These are phyloP conservation scores for Teleiodes luculella DNA, from an alignment of 2,888 invertebrate species.

Conservation along the genomic window DNA sequence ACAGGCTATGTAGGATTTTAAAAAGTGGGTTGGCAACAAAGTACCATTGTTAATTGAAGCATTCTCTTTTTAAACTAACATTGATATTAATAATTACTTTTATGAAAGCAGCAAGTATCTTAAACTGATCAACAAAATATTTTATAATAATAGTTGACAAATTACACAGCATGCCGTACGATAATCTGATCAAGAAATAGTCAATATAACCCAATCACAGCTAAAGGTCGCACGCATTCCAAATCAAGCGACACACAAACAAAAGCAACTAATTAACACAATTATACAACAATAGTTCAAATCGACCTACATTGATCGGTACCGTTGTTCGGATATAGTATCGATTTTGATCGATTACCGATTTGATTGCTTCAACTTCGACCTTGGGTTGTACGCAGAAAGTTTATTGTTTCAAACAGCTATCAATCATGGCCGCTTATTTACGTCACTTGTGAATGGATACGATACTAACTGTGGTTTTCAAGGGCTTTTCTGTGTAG, in stretches of 20 bases:
- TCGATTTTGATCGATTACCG: conserved; percentile 10
- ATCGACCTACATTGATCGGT: background rate
- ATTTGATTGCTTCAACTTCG: conserved; percentile 6
- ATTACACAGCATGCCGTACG: background rate
- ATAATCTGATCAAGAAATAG: background rate
- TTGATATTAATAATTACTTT: no score
- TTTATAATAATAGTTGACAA: no score
- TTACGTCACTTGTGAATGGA: conserved; percentile 13
- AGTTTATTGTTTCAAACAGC: conserved; percentile 43
- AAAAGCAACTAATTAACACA: conserved; percentile 1
- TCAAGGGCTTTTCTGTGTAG: background rate
- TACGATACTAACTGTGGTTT: background rate
- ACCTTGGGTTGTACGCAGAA: conserved; percentile 28
- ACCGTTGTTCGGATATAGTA: conserved; percentile 8
- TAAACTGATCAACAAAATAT: no score
- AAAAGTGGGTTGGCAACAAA: no score
- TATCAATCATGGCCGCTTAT: conserved; percentile 39
- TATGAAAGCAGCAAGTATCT: no score
- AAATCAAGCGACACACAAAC: conserved; percentile 4
- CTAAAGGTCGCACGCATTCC: background rate
- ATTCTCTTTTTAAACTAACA: no score
- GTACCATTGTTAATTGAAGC: no score
- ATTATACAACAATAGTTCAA: conserved; percentile 7
- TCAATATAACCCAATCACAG: background rate
- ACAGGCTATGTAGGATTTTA: no score